Base-by-base conservation (phyloP, 1,140 invertebrate species). In the Cryptotermes secundus region DNA sequence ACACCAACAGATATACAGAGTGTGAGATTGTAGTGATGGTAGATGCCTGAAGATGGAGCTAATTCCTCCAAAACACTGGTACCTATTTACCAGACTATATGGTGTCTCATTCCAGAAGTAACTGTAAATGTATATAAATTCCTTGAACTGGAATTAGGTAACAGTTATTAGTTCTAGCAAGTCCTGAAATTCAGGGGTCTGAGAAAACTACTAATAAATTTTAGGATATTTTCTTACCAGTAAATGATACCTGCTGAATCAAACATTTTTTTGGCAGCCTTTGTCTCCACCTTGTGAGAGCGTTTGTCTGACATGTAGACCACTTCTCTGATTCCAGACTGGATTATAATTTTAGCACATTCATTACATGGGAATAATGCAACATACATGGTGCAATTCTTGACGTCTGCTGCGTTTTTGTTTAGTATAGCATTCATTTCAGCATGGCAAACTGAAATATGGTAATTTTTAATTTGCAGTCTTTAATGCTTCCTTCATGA, bases 371-470 rank as follows among this genome's bases (percentile, higher is more conserved):
- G 98, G 89, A 99, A 99, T 14, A 97, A 89, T 1, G 93, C 94
- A 0, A 97, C 96, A 89, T 98, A 99, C 1, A 99, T 93, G 1
- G 92, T 93, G 87, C 97, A 98, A 85, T 94, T 92, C 87, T 94
- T 93, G 0, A 98, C 89, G 90, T 95, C 93, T 0, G 92, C 90
- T 4, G 92, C 91, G 88, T 97, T 99, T 89, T 96, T 97, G 88
- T 99, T 99, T 2, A 99, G 87, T 85, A 99, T 96, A 22, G 98
- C 98, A 92, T 99, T 99, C 89, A 98, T 92, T 91, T 99, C 98
- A 45, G 98, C 98, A 91, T 99, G 98, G 86, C 97, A 99, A 0
- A 99, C 98, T 97, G 89, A 86, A 94, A 93, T 86, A 86, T 87
- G 79, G 83, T 82, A 12, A 49, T 49, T 49, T 49, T 49, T 19